These are phyloP conservation scores for Egretta garzetta DNA, from an alignment of 2,113 vertebrate species.

Conservation along the genomic window DNA sequence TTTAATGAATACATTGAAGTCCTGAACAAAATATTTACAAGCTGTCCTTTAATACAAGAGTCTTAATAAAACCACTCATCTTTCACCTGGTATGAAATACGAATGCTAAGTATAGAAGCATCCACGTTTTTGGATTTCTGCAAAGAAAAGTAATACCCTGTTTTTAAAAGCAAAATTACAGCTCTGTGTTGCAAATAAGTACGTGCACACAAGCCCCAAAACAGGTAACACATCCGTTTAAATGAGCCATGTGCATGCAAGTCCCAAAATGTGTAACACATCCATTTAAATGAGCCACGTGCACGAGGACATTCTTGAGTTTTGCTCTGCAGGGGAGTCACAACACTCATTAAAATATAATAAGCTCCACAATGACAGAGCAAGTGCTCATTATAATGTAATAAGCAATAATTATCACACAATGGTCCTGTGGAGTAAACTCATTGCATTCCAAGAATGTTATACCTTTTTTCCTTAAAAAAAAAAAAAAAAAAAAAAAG, in stretches of 20 bases:
- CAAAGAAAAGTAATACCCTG: neutral
- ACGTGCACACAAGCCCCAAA: neutral
- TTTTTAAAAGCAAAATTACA: neutral
- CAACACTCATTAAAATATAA: slow-evolving; percentile 59
- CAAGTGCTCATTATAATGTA: slow-evolving; percentile 41
- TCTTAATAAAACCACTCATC: neutral
- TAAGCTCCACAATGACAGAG: slow-evolving; percentile 19
- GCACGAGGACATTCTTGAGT: neutral
- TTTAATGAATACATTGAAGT: neutral
- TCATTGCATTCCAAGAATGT: neutral
- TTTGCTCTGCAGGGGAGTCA: slow-evolving; percentile 2
- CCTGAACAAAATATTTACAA: neutral
- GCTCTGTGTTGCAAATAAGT: neutral
- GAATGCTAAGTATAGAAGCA: neutral
- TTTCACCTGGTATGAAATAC: neutral
- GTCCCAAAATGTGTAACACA: neutral
- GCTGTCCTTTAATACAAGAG: neutral
- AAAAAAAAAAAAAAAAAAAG: neutral
- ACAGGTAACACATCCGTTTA: neutral
- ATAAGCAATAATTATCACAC: slow-evolving; percentile 48
- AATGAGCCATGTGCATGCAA: neutral
- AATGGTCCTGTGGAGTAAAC: slow-evolving; percentile 1
- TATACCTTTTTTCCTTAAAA: neutral
- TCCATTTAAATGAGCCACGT: neutral
- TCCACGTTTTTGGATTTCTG: neutral